A percentile compares a stretch with the other conserved stretches of the same genome.
These are phyloP conservation scores for Syrrhaptes paradoxus DNA, from an alignment of 2,113 vertebrate species.

Conservation along the genomic window DNA sequence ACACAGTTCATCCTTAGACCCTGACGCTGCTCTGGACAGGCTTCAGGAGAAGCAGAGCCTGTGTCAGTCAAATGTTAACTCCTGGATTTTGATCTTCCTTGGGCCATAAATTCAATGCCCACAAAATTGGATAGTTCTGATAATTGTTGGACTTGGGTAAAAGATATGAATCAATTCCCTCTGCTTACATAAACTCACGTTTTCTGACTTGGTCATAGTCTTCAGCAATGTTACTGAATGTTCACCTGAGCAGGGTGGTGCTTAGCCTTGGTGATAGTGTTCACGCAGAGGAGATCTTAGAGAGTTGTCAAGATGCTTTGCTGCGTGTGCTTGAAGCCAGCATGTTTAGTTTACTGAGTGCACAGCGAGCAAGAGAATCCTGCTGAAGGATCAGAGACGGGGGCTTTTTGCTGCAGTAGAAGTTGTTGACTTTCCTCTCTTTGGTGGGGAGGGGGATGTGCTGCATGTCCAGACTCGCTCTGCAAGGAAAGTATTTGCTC, in stretches of 20 bases:
- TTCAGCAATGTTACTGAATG: background rate
- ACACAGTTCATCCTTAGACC: accelerated
- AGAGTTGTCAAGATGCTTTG: background rate
- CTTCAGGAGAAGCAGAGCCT: background rate
- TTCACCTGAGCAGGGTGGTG: background rate
- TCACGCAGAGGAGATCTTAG: background rate
- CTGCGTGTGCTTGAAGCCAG: background rate
- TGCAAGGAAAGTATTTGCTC: background rate
- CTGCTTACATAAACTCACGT: background rate
- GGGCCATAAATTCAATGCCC: background rate
- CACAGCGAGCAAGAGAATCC: accelerated
- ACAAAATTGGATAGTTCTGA: background rate
- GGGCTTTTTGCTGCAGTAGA: background rate
- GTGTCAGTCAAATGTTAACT: background rate
- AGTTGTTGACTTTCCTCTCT: too few relatives aligned
- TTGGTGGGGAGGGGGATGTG: background rate
- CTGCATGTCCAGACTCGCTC: accelerated
- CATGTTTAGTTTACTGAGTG: accelerated
- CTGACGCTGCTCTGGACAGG: background rate
- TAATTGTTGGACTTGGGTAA: background rate
- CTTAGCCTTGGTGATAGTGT: background rate
- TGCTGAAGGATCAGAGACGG: accelerated
- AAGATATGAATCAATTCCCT: too few relatives aligned
- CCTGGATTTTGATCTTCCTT: background rate
- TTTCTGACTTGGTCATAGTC: background rate